phyloP scores from a whole-genome alignment of 2,113 vertebrate species.

The Malurus elegans region DNA sequence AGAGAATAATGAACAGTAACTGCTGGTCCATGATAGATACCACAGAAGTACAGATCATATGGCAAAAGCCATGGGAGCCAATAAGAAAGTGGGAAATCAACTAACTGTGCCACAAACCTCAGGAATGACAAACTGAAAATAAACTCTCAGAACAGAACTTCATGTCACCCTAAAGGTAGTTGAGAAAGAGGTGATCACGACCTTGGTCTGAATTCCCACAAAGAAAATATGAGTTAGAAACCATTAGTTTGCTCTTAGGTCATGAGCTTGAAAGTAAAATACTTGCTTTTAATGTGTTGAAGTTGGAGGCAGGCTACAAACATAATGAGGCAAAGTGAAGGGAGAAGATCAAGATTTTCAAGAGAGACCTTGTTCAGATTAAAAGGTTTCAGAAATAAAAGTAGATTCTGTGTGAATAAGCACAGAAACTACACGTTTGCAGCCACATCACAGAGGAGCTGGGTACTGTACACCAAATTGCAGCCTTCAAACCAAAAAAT shows the following conservation, averaged over 20 bases:
- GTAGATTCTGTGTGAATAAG: background rate
- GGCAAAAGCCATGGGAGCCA: background rate
- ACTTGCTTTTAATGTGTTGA: background rate
- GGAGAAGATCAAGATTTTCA: background rate
- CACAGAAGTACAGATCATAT: background rate
- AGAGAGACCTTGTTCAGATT: background rate
- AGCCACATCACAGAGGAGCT: background rate
- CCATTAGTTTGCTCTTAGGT: background rate
- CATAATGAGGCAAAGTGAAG: background rate
- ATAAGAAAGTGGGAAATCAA: background rate
- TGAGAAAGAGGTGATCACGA: background rate
- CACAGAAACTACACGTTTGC: background rate
- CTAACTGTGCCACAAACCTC: background rate
- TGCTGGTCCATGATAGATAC: background rate
- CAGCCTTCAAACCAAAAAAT: background rate
- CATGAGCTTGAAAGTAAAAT: background rate
- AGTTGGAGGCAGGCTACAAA: background rate
- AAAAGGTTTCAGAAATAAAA: background rate
- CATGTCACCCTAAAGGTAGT: background rate
- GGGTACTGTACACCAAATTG: background rate
- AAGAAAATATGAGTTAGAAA: background rate
- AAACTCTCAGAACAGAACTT: background rate
- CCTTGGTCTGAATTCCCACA: background rate
- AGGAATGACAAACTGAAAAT: background rate
- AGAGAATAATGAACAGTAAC: fast-evolving